These are phyloP conservation scores for Leptosomus discolor DNA, from an alignment of 2,113 vertebrate genomes.

Conservation along the genomic window DNA sequence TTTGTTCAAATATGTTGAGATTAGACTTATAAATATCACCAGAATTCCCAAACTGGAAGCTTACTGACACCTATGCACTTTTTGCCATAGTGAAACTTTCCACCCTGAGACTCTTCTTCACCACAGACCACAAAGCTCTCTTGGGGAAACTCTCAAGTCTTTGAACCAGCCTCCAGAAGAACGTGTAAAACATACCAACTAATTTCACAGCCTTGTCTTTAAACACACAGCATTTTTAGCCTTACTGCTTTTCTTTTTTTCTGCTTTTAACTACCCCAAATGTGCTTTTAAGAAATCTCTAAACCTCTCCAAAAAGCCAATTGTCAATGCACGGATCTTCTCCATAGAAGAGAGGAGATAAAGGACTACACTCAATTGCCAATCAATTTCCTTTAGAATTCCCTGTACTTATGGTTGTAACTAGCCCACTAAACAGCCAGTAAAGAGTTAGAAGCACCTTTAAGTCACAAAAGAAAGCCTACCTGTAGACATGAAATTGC, in stretches of 20 bases:
- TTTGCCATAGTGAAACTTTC: neutral
- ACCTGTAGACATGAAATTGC: neutral
- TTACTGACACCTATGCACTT: fast-evolving
- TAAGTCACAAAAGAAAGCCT: neutral
- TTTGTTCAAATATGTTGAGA: neutral
- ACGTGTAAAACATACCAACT: neutral
- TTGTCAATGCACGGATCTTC: neutral
- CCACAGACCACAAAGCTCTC: neutral
- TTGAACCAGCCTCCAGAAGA: neutral
- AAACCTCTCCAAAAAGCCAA: neutral
- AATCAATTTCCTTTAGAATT: neutral
- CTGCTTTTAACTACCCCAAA: neutral
- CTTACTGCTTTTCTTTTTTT: neutral
- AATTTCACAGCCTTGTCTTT: neutral
- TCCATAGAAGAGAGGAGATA: neutral
- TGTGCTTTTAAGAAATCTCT: neutral
- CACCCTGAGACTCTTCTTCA: neutral
- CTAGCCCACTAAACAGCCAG: neutral
- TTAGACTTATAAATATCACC: neutral
- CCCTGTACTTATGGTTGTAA: neutral
- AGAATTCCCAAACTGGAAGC: neutral
- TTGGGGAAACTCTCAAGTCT: neutral
- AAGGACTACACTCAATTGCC: neutral
- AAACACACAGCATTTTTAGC: neutral
- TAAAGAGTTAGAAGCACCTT: neutral